Percentiles rank a stretch among this genome's conserved stretches.
These are phyloP conservation scores for Henricia sp. DNA, from an alignment of 53 echinoderm and acorn worm species.

Conservation along the genomic window DNA sequence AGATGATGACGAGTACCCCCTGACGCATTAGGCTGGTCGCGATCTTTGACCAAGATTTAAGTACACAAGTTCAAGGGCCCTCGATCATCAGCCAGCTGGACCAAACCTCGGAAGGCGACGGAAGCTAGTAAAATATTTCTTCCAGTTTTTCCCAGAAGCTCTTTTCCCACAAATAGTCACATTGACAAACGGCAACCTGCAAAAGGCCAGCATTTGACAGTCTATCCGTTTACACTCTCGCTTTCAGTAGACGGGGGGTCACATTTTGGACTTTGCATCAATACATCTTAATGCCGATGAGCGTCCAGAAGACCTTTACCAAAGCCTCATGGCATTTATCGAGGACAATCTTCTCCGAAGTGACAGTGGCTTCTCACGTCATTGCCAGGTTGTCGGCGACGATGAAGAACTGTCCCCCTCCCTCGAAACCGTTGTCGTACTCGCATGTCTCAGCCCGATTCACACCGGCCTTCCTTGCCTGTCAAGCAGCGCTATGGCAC, in stretches of 20 bases:
- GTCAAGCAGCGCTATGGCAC: too few species aligned
- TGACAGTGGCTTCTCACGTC: too few species aligned
- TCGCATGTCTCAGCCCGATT: constrained; percentile 59
- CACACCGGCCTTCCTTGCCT: constrained; percentile 29
- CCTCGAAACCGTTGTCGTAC: constrained; percentile 65
- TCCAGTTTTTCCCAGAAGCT: constrained; percentile 12
- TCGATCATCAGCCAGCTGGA: not conserved
- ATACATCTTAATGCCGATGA: constrained; percentile 28
- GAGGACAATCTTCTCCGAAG: constrained; percentile 42
- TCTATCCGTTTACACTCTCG: constrained; percentile 40
- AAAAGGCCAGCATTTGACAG: constrained; percentile 43
- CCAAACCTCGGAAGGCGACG: not conserved
- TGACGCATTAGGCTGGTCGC: not conserved
- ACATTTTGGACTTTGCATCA: constrained; percentile 49
- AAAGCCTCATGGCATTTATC: constrained; percentile 42
- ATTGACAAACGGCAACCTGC: constrained; percentile 24
- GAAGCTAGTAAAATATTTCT: constrained; percentile 5
- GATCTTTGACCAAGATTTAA: not conserved
- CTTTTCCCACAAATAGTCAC: not conserved
- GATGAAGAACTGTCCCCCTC: too few species aligned
- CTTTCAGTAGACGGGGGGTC: constrained; percentile 45
- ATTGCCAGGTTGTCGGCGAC: constrained; percentile 13
- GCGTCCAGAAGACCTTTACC: constrained; percentile 56
- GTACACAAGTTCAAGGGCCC: not conserved
- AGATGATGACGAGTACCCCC: not conserved